Evolutionary conservation across 2,797 vertebrate species (phyloP), one percentile per base, ranked within the genome.

Genomic region (Antrozous pallidus): DNA sequence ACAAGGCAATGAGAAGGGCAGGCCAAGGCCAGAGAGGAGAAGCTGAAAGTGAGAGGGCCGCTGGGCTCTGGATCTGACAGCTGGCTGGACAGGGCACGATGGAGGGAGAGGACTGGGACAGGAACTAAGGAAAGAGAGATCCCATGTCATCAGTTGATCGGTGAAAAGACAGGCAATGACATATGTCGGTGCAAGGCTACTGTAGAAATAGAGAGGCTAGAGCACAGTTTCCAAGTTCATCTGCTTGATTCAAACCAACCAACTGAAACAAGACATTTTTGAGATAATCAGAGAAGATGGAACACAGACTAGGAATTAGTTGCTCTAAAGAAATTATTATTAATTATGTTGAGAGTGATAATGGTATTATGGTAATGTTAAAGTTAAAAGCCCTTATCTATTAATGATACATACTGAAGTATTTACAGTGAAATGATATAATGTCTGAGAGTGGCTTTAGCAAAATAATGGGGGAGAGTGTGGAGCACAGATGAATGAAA

Each of bases 311-410:
- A 26, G 81, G 56, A 38, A 61, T 73, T 40, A 87, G 71, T 79
- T 16, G 84, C 70, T 70, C 84, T 63, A 78, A 78, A 93, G 90
- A 90, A 96, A 94, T 82, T 67, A 87, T 75, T 91, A 90, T 79
- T 94, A 96, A 93, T 93, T 80, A 70, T 47, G 63, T 13, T 75
- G 91, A 91, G 80, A 51, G 56, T 81, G 63, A 84, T 88, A 74
- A 89, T 58, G 47, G 77, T 73, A 90, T 84, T 94, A 81, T 3
- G 9, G 28, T 77, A 31, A 90, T 45, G 51, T 77, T 69, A 88
- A 90, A 96, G 94, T 91, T 79, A 80, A 95, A 93, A 88, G 75
- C 20, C 89, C 89, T 97, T 97, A 96, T 96, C 96, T 96, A 88
- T 78, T 85, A 81, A 85, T 38, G 58, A 90, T 58, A 94, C 56